Conservation (phyloP, 2,797 vertebrate species). For the Labroides dimidiatus region DNA sequence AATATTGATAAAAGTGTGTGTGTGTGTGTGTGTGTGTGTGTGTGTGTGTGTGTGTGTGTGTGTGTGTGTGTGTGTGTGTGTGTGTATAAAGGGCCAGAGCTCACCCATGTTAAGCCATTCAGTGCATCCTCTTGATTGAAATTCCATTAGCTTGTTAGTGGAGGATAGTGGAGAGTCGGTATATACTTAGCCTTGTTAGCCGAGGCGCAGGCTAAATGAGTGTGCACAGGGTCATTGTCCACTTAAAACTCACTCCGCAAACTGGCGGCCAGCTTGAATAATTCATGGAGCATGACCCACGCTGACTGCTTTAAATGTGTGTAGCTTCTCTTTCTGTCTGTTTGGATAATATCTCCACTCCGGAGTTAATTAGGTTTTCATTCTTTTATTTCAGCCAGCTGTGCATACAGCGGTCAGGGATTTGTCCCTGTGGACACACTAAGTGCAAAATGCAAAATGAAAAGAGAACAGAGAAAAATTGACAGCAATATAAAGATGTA, state of each 20-base stretch:
- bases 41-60: background rate
- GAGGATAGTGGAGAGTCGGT: slow-evolving; percentile 75
- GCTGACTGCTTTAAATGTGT: slow-evolving; percentile 74
- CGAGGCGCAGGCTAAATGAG: slow-evolving; percentile 80
- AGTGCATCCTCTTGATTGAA: slow-evolving; percentile 83
- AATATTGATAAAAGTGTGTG: slow-evolving; percentile 73
- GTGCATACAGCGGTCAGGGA: slow-evolving; percentile 68
- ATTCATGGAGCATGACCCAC: slow-evolving; percentile 79
- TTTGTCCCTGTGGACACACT: slow-evolving; percentile 56
- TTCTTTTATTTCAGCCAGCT: slow-evolving; percentile 63
- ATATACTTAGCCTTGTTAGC: slow-evolving; percentile 84
- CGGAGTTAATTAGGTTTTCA: slow-evolving; percentile 78
- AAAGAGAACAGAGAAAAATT: slow-evolving; percentile 60
- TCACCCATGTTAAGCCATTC: slow-evolving; percentile 76
- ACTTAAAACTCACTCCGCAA: slow-evolving; percentile 82
- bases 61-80: slow-evolving; percentile 35
- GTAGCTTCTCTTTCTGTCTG: slow-evolving; percentile 74
- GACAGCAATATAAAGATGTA: slow-evolving; percentile 56
- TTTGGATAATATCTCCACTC: slow-evolving; percentile 80
- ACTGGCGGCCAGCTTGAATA: slow-evolving; percentile 77
- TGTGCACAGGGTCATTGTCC: slow-evolving; percentile 84
- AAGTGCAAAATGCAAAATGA: slow-evolving; percentile 56
- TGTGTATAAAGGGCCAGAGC: slow-evolving; percentile 61
- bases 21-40: background rate
- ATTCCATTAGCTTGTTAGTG: slow-evolving; percentile 87